Evolutionary conservation across 2,888 invertebrate species (phyloP).

Genomic region (Aphodius granarius): DNA sequence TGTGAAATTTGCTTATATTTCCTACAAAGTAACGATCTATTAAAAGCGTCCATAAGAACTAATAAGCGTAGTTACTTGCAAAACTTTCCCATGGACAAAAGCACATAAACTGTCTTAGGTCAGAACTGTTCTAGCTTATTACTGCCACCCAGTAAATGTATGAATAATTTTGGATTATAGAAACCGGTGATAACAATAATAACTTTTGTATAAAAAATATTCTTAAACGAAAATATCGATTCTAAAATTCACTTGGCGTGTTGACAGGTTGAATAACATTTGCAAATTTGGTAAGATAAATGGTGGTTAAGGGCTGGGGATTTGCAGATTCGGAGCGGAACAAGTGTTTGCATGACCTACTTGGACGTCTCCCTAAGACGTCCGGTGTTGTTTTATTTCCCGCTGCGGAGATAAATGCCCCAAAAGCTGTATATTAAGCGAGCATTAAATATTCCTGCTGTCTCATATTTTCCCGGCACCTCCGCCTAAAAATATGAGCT

Average conservation of each 20-base stretch:
- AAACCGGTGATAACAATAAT: no score
- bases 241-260: background rate
- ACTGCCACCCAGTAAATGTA: no score
- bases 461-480: constrained; percentile 10
- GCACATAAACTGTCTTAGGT: no score
- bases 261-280: background rate
- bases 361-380: background rate
- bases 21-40: no score
- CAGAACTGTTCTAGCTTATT: no score
- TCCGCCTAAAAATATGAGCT: background rate
- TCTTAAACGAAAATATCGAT: background rate
- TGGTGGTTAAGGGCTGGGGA: background rate
- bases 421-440: constrained; percentile 8
- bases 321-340: background rate
- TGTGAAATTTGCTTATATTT: no score
- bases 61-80: no score
- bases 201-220: no score
- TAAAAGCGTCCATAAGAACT: no score
- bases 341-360: background rate
- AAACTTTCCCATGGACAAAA: no score
- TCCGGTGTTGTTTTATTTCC: background rate
- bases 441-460: constrained; percentile 9
- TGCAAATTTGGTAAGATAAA: background rate
- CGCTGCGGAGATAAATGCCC: background rate
- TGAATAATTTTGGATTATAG: no score